Percentiles rank a stretch among this genome's conserved stretches.
Conservation (phyloP, 2,797 vertebrate species). For the Sitta carolinensis region DNA sequence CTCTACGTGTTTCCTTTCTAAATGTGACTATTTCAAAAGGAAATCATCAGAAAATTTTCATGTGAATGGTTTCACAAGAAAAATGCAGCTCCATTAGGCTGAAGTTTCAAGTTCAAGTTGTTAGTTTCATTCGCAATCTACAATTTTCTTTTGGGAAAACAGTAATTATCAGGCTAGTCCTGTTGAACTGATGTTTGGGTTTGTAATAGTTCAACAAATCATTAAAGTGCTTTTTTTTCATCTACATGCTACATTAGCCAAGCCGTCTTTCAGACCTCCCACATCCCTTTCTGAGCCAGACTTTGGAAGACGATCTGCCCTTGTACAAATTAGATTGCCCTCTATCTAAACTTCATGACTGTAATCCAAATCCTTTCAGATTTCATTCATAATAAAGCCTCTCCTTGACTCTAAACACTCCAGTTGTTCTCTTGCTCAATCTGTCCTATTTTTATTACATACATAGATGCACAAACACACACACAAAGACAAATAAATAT, state of each 20-base stretch:
- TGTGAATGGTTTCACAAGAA: neutral
- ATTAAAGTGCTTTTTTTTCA: neutral
- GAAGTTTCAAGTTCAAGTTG: neutral
- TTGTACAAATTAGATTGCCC: neutral
- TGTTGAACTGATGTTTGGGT: constrained; percentile 4
- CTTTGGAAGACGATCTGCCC: neutral
- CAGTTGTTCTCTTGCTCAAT: neutral
- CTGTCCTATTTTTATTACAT: neutral
- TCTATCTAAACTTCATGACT: neutral
- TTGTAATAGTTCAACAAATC: neutral
- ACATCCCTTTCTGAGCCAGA: neutral
- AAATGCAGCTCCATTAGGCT: neutral
- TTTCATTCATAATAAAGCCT: constrained; percentile 2
- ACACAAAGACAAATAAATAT: neutral
- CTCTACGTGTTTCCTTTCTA: neutral
- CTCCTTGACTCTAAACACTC: neutral
- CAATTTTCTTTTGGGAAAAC: constrained; percentile 2
- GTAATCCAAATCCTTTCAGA: neutral
- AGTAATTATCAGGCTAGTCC: neutral
- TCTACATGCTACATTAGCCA: neutral
- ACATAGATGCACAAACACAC: rapidly evolving
- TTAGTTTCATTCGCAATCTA: neutral
- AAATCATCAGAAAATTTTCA: neutral
- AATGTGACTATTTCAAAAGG: neutral
- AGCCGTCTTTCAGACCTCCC: neutral